These are phyloP conservation scores for Crotalus tigris DNA, from an alignment of 2,113 vertebrate species.

Conservation along the genomic window DNA sequence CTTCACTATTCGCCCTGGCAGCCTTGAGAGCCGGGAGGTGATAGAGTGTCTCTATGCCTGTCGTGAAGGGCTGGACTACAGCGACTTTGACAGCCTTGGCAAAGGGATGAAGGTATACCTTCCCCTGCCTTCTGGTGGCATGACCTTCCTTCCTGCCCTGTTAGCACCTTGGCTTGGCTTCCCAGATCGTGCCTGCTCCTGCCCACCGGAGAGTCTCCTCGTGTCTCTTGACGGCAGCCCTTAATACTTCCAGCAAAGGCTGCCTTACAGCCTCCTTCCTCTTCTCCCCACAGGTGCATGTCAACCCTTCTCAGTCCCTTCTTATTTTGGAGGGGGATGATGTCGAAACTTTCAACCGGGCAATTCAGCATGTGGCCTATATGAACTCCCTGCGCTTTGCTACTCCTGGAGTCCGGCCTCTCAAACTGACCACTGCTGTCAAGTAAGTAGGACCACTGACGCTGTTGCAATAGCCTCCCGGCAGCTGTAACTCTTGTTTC, in stretches of 20 bases:
- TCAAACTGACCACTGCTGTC: conserved; percentile 85
- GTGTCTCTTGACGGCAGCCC: conserved; percentile 7
- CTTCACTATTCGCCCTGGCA: conserved; percentile 92
- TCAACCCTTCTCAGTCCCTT: conserved; percentile 95
- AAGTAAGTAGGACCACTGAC: conserved; percentile 67
- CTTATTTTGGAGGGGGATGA: conserved; percentile 94
- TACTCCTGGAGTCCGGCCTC: conserved; percentile 92
- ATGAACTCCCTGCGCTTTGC: conserved; percentile 95
- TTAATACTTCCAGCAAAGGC: not conserved
- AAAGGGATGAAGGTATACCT: conserved; percentile 96
- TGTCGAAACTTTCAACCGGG: conserved; percentile 94
- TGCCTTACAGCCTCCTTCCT: not conserved
- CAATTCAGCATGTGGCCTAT: conserved; percentile 96
- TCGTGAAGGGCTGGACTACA: conserved; percentile 96
- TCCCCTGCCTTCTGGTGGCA: conserved; percentile 56
- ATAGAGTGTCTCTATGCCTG: conserved; percentile 98
- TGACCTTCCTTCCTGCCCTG: conserved; percentile 45
- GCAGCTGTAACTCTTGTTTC: not conserved
- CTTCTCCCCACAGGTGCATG: conserved; percentile 80
- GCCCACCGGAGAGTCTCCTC: conserved; percentile 20
- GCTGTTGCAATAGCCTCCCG: not conserved
- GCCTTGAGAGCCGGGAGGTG: conserved; percentile 94
- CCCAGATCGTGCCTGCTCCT: conserved; percentile 48
- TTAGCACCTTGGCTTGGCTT: conserved; percentile 10
- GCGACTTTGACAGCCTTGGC: conserved; percentile 95